phyloP scores from a whole-genome alignment of 2,113 vertebrate genomes.

The human region GRCh38 chr14:85247001-85247500 shows the following conservation, averaged over 20 bases:
- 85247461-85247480: conserved; percentile 8
- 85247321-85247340: conserved; percentile 73
- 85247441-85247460: conserved; percentile 1
- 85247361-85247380: conserved; percentile 37
- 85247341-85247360: conserved; percentile 59
- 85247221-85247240: conserved; percentile 82
- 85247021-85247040: conserved; percentile 22
- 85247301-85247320: conserved; percentile 70
- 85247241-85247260: conserved; percentile 79
- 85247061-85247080: conserved; percentile 61
- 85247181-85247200: conserved; percentile 82
- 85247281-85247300: conserved; percentile 81
- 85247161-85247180: conserved; percentile 84
- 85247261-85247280: conserved; percentile 85
- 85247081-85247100: not conserved
- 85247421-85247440: conserved; percentile 31
- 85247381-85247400: not conserved
- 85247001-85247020: conserved; percentile 55
- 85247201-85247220: conserved; percentile 82
- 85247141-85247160: conserved; percentile 62
- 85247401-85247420: not conserved
- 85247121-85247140: conserved; percentile 72
- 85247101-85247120: not conserved
- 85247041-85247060: conserved; percentile 62
- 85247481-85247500: not conserved